Conservation (phyloP, 2,113 vertebrate genomes). For the Hystrix brachyura region DNA sequence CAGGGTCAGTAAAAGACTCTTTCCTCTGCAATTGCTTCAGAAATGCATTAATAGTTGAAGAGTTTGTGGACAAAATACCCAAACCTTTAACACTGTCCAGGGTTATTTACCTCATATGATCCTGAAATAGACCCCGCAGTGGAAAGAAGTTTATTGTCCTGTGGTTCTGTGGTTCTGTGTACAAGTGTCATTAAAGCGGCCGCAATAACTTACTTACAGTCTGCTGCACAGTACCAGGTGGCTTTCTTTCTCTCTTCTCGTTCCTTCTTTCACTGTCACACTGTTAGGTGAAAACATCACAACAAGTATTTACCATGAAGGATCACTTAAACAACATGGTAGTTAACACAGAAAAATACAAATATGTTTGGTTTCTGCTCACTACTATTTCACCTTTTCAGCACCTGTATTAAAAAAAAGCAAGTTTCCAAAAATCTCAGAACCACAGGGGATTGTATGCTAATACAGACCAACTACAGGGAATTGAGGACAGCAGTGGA, state of each 20-base stretch:
- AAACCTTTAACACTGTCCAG: neutral
- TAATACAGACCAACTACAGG: neutral
- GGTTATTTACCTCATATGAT: neutral
- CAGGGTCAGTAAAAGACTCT: neutral
- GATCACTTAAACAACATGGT: neutral
- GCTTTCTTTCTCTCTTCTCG: neutral
- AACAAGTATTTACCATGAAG: neutral
- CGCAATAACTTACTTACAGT: neutral
- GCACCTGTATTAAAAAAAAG: neutral
- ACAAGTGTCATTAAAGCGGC: neutral
- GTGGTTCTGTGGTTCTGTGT: neutral
- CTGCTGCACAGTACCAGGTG: neutral
- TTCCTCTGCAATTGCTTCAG: neutral
- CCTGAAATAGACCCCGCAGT: neutral
- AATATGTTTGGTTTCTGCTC: neutral
- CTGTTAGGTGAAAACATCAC: slow-evolving; percentile 8
- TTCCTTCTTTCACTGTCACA: neutral
- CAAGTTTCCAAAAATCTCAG: neutral
- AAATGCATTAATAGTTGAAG: neutral
- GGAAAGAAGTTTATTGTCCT: neutral
- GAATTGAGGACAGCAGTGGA: neutral
- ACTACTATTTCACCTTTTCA: accelerated
- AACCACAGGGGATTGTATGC: neutral
- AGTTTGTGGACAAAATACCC: neutral
- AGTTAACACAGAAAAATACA: neutral